Conservation (phyloP, 2,797 vertebrate species). For the Coccyzus lansbergi region DNA sequence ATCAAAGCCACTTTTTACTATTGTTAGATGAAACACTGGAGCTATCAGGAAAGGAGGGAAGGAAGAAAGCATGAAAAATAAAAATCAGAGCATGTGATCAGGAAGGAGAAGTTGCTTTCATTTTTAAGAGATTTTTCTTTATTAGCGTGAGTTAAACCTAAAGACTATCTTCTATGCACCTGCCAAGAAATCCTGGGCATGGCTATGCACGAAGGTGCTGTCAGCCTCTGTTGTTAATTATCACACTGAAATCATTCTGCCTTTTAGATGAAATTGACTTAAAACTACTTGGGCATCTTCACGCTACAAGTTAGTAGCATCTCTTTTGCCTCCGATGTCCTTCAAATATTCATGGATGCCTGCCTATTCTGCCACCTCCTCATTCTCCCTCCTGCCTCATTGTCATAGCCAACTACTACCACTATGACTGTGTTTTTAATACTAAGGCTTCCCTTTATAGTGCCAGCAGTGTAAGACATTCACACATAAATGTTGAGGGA, state of each 20-base stretch:
- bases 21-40: background rate
- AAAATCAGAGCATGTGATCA: background rate
- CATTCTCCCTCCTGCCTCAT: background rate
- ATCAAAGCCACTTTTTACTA: background rate
- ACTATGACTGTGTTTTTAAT: conserved; percentile 7
- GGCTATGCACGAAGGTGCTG: background rate
- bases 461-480: background rate
- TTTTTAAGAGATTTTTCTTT: background rate
- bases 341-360: conserved; percentile 5
- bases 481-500: background rate
- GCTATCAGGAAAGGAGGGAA: background rate
- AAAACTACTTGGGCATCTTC: conserved; percentile 3
- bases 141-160: background rate
- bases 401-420: background rate
- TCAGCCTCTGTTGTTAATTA: background rate
- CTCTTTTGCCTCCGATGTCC: background rate
- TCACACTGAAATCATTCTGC: background rate
- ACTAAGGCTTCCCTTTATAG: background rate
- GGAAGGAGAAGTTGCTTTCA: background rate
- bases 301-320: background rate
- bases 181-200: background rate
- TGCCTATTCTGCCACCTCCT: background rate
- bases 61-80: background rate
- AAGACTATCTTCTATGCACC: background rate
- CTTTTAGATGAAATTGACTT: background rate